Base-by-base conservation (phyloP, 2,113 vertebrate genomes). In the Pituophis catenifer region DNA sequence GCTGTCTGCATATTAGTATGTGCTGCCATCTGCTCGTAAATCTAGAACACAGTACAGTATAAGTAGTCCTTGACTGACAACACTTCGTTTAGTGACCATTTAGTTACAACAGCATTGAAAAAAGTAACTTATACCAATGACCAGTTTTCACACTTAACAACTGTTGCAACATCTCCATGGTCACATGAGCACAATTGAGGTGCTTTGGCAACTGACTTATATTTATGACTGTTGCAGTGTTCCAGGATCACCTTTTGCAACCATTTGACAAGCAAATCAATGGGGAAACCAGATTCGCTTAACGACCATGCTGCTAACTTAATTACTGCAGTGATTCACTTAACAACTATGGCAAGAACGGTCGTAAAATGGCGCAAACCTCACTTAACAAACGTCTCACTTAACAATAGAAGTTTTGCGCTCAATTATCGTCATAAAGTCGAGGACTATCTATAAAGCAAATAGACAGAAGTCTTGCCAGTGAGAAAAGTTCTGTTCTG, bases 1-100 rank as follows among this genome's bases (percentile, higher is more conserved):
- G 75, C 17, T 44, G 33, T 81, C 17, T 81, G 75, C 33, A 21
- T 44, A 38, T 44, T 44, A 81, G 8, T 44, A 44, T 44, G 33
- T 81, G 19, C 50, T 95, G 91, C 55, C 89, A 90, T 86, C 57
- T n/a, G 15, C 53, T 95, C 95, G 5, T 87, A 87, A 86, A 87
- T 9, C 48, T 53, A 96, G 86, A 89, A 62, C 86, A 89, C 94
- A 86, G 38, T 53, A 33, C 86, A 94, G 29, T 90, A 50, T 29
- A 70, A 33, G 13, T 70, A 15, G 12, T n/a, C 29, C 29, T 70
- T 70, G 65, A 15, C 29, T 15, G 13, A 33, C 65, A 70, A 13
- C 29, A 70, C 5, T 15, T 70, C 65, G 5, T 70, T 70, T 70
- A 70, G 29, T 0, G 13, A 33, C 29, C 2, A 0, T 70, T 70